Base-by-base conservation (phyloP, 2,113 vertebrate genomes). In the Ammospiza nelsoni region DNA sequence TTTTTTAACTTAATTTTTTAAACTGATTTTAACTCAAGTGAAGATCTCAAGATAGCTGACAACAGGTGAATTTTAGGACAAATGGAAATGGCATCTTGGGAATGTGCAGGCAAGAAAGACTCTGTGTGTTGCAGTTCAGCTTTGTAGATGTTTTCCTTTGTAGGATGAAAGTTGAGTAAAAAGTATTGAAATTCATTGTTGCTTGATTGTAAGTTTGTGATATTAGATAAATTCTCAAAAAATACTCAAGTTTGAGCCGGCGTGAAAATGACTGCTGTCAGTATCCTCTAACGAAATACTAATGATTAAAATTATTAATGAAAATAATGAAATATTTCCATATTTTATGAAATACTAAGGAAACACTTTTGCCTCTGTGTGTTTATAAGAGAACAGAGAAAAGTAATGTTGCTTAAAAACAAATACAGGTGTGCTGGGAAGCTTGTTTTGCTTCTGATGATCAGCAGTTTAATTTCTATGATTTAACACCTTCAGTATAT, bases 351-450 rank as follows among this genome's bases (percentile, higher is more conserved):
- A 24, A 15, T 49, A 8, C 41, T 41, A 41, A 41, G 41, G 13
- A 41, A 41, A 41, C 41, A 41, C 9, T 39, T 0, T 28, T 65
- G 22, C 1, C 0, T 61, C 6, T 3, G 4, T 31, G 3, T 76
- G 27, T 66, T 85, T 69, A 4, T 37, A 67, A 51, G 3, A 58
- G 31, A 46, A 51, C 5, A 67, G 61, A 35, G 27, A 41, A 49
- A 69, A 55, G 21, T 52, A 37, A 41, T 33, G 11, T 33, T 51
- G 12, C 57, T 76, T 61, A 54, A 85, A 90, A 94, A 4, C 11
- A 74, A 33, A 73, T 18, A 20, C 5, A 24, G 2, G 0, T 74
- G 43, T 63, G 23, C n/a, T 68, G 44, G 57, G 65, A 77, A 87
- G 29, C 25, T 62, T 81, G 28, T 67, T 87, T 69, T 48, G 20